Evolutionary conservation across 2,888 invertebrate genomes (phyloP).

Genomic region (Erannis defoliaria): DNA sequence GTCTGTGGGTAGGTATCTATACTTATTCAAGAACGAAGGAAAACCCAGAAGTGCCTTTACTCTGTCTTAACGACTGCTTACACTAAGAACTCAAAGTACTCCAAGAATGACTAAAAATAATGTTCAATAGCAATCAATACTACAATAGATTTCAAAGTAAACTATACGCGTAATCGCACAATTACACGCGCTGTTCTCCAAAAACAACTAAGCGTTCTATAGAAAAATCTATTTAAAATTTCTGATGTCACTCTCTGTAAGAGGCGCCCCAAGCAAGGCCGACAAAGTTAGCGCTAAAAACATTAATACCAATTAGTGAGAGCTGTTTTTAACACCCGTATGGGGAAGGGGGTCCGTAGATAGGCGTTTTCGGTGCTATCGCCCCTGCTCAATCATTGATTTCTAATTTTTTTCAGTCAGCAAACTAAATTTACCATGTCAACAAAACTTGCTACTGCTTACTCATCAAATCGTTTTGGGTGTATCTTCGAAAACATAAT

Average conservation of each 20-base stretch:
- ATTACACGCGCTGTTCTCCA: constrained; percentile 37
- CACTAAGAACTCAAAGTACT: too few relatives aligned
- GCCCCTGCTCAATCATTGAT: constrained; percentile 18
- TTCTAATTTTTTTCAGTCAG: constrained; percentile 16
- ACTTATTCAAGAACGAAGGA: constrained; percentile 16
- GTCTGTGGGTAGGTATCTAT: not conserved
- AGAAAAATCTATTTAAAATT: constrained; percentile 78
- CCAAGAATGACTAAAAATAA: not conserved
- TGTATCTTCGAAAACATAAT: not conserved
- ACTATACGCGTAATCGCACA: constrained; percentile 26
- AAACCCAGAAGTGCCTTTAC: constrained; percentile 25
- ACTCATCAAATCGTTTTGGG: not conserved
- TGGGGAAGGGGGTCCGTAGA: constrained; percentile 31
- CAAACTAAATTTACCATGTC: constrained; percentile 35
- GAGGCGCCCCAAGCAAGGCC: constrained; percentile 76
- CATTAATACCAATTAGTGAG: constrained; percentile 54
- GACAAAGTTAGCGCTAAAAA: constrained; percentile 55
- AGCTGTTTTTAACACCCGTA: constrained; percentile 39
- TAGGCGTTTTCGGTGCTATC: constrained; percentile 7
- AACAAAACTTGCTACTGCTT: constrained; percentile 35
- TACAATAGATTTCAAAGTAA: constrained; percentile 36
- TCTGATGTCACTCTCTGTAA: constrained; percentile 76
- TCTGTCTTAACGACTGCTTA: not conserved
- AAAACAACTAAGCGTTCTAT: constrained; percentile 62
- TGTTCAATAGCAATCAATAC: constrained; percentile 1